Percentiles rank a stretch among this genome's conserved stretches.
These are phyloP conservation scores for Microchrysa polita DNA, from an alignment of 2,888 invertebrate species.

Conservation along the genomic window DNA sequence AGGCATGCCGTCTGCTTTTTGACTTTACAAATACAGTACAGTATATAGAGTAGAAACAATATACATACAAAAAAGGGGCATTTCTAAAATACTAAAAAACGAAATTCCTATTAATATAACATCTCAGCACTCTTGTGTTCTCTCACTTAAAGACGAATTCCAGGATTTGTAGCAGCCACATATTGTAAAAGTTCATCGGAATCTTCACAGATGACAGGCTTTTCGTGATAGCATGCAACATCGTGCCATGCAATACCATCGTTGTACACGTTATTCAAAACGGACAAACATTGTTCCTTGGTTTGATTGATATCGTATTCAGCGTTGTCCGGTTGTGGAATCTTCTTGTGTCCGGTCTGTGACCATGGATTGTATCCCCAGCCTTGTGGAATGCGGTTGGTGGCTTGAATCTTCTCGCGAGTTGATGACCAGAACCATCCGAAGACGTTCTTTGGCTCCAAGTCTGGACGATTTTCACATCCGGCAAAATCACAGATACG, in stretches of 20 bases:
- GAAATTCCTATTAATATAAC: conserved; percentile 30
- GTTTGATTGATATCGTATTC: conserved; percentile 91
- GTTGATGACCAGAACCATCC: conserved; percentile 96
- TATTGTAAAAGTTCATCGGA: conserved; percentile 88
- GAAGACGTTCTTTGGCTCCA: conserved; percentile 84
- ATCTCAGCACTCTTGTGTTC: conserved; percentile 35
- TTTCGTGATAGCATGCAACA: conserved; percentile 92
- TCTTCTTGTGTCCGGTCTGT: conserved; percentile 89
- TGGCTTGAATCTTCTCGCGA: conserved; percentile 85
- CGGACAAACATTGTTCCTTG: conserved; percentile 85
- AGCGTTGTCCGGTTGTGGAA: conserved; percentile 88
- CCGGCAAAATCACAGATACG: conserved; percentile 94
- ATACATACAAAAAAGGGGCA: conserved; percentile 45
- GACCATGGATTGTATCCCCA: conserved; percentile 89
- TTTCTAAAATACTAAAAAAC: conserved; percentile 43
- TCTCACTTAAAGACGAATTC: conserved; percentile 76
- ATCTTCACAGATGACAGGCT: conserved; percentile 91
- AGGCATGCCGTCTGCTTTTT: conserved; percentile 33
- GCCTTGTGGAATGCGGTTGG: conserved; percentile 71
- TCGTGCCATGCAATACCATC: conserved; percentile 95
- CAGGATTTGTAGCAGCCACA: conserved; percentile 84
- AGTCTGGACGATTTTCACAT: conserved; percentile 84
- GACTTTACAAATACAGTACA: conserved; percentile 34
- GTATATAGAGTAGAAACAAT: conserved; percentile 57
- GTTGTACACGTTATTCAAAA: conserved; percentile 91